Evolutionary conservation across 2,797 vertebrate genomes (phyloP).

Genomic region (Diceros bicornis): DNA sequence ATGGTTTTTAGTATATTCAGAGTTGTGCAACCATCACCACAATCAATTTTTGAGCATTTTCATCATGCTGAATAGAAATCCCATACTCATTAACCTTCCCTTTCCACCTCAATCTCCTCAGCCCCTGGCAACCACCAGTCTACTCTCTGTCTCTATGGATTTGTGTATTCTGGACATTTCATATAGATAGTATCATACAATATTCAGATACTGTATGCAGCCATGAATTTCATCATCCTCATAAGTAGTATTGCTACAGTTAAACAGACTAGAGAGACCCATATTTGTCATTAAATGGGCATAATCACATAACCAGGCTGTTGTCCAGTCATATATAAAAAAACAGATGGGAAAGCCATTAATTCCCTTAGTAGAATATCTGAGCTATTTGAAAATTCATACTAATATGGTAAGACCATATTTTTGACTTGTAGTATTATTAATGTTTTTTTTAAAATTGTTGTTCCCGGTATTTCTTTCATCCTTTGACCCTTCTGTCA

Average conservation of each 20-base stretch:
- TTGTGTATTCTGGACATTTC: constrained; percentile 14
- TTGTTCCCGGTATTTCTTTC: constrained; percentile 18
- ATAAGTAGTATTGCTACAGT: background rate
- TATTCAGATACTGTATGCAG: background rate
- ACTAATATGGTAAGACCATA: background rate
- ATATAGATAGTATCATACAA: constrained; percentile 1
- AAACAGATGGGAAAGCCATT: background rate
- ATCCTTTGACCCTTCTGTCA: background rate
- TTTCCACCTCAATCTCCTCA: background rate
- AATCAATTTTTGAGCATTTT: constrained; percentile 5
- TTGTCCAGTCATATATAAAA: background rate
- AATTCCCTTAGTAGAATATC: constrained; percentile 18
- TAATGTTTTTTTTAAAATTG: background rate
- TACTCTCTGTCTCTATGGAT: constrained; percentile 11
- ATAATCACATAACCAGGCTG: background rate
- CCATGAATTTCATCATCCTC: constrained; percentile 26
- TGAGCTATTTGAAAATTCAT: constrained; percentile 56
- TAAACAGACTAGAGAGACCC: constrained; percentile 21
- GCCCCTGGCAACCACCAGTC: background rate
- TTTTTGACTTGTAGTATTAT: constrained; percentile 30
- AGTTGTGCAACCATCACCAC: background rate
- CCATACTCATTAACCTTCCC: background rate
- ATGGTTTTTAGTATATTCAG: background rate
- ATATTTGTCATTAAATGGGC: background rate
- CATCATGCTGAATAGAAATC: background rate